phyloP scores from a whole-genome alignment of 2,888 invertebrate genomes.

The Ptychoptera contaminata region DNA sequence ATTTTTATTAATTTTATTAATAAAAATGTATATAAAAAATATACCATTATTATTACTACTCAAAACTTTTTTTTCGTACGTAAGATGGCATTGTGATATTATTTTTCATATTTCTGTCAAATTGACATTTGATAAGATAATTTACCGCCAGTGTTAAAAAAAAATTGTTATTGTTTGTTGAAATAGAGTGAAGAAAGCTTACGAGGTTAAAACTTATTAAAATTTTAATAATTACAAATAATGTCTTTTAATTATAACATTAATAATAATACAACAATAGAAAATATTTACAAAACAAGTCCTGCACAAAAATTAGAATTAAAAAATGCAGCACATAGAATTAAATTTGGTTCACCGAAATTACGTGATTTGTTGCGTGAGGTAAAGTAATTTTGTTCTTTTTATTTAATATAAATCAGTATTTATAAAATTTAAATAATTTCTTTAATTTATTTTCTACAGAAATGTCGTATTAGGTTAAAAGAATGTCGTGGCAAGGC shows the following conservation, averaged over 20 bases:
- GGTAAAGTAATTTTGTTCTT: no score
- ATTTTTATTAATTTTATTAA: no score
- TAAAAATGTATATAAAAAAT: no score
- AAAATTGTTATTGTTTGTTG: no score
- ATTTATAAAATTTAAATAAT: not conserved
- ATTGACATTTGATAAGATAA: no score
- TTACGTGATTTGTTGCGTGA: slow-evolving; percentile 23
- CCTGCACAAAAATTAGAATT: slow-evolving; percentile 21
- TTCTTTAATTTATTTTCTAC: not conserved
- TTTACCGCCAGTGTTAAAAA: no score
- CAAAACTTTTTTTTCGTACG: no score
- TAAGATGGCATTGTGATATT: no score
- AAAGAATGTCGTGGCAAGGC: slow-evolving; percentile 18
- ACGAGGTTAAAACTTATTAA: not conserved
- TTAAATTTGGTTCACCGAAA: slow-evolving; percentile 21
- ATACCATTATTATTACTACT: no score
- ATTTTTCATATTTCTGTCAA: no score
- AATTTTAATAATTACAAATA: not conserved
- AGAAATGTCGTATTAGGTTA: slow-evolving; percentile 25
- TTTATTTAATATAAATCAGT: no score
- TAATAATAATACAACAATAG: no score
- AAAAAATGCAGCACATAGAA: slow-evolving; percentile 18
- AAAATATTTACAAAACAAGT: slow-evolving; percentile 14
- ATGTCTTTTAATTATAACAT: not conserved
- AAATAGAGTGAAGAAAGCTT: not conserved